A percentile compares a stretch with the other conserved stretches of the same genome.
These are phyloP conservation scores for Actinostola sp. DNA, from an alignment of 92 coral and sea anemone species.

Conservation along the genomic window DNA sequence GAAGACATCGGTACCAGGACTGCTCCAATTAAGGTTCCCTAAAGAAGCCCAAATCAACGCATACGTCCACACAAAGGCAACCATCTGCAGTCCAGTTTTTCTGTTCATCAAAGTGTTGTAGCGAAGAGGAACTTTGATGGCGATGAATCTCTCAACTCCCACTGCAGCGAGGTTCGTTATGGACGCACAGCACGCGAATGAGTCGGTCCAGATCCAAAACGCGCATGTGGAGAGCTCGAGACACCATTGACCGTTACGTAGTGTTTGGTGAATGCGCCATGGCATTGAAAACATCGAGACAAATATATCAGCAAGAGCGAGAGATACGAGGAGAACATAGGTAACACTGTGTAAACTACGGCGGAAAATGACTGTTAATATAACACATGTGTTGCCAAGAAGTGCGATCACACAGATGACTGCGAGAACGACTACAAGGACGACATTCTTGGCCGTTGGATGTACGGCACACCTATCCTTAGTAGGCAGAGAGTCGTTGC, in stretches of 20 bases:
- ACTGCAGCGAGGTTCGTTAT: slow-evolving; percentile 76
- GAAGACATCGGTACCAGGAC: slow-evolving; percentile 45
- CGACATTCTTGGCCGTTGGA: slow-evolving; percentile 49
- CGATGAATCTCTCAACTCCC: slow-evolving; percentile 80
- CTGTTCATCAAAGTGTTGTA: slow-evolving; percentile 51
- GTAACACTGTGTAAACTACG: slow-evolving; percentile 71
- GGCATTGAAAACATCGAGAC: slow-evolving; percentile 79
- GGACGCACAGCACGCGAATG: slow-evolving; percentile 80
- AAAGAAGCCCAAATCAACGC: slow-evolving; percentile 65
- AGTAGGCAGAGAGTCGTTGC: background rate
- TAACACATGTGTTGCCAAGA: slow-evolving; percentile 63
- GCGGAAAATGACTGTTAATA: slow-evolving; percentile 53
- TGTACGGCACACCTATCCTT: slow-evolving; percentile 8
- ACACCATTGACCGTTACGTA: slow-evolving; percentile 72
- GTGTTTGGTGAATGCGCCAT: slow-evolving; percentile 62
- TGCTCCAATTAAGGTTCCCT: slow-evolving; percentile 76
- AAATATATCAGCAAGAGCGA: slow-evolving; percentile 78
- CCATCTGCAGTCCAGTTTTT: slow-evolving; percentile 57
- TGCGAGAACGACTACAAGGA: slow-evolving; percentile 41
- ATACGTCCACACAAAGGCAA: slow-evolving; percentile 67
- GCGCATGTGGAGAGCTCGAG: slow-evolving; percentile 56
- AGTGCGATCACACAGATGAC: slow-evolving; percentile 61
- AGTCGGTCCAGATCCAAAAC: slow-evolving; percentile 83
- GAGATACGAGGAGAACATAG: slow-evolving; percentile 71
- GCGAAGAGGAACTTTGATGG: slow-evolving; percentile 74